Base-by-base conservation (phyloP, 2,797 vertebrate species). In the Pteronotus mesoamericanus region DNA sequence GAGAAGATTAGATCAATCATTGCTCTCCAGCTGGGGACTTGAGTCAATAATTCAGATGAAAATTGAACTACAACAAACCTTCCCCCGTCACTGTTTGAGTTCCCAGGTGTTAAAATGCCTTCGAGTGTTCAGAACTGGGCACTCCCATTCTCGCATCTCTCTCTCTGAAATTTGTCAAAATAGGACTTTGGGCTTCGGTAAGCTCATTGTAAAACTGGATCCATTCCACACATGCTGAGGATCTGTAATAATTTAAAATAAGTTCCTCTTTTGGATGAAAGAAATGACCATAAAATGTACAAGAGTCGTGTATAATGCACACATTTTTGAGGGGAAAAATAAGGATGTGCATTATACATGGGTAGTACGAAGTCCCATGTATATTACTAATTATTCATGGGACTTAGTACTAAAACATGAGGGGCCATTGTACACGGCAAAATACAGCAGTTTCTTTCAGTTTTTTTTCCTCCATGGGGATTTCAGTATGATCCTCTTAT, bases 81-180 rank as follows among this genome's bases (percentile, higher is more conserved):
- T 83, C 6, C 32, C 77, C 44, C 78, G 44, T 68, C 29, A 74
- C 68, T 14, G 72, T 44, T 1, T 53, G 39, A 75, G 9, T 34
- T 34, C 51, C 29, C 2, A 7, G 39, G 42, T 82, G 10, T 84
- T 86, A 66, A 78, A 89, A 69, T 11, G 34, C 82, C 34, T 86
- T 29, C 66, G 51, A 57, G 6, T 89, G 80, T 29, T 64, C 78
- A 69, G 55, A 29, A 87, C 68, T 69, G 22, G 22, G 26, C 37
- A 68, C 46, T 3, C 21, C 93, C 42, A 68, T 77, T 94, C 26
- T 94, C 68, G 68, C 3, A 79, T 26, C 82, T 57, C 15, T 4
- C 34, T 94, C 16, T 29, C 46, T 34, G 21, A 86, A 93, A 89
- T 42, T 53, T 89, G 42, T 75, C 39, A n/a, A 75, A 96, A 96